Percentiles rank a stretch among this genome's conserved stretches.
These are phyloP conservation scores for Catharus fuscescens DNA, from an alignment of 2,113 vertebrate genomes.

Conservation along the genomic window DNA sequence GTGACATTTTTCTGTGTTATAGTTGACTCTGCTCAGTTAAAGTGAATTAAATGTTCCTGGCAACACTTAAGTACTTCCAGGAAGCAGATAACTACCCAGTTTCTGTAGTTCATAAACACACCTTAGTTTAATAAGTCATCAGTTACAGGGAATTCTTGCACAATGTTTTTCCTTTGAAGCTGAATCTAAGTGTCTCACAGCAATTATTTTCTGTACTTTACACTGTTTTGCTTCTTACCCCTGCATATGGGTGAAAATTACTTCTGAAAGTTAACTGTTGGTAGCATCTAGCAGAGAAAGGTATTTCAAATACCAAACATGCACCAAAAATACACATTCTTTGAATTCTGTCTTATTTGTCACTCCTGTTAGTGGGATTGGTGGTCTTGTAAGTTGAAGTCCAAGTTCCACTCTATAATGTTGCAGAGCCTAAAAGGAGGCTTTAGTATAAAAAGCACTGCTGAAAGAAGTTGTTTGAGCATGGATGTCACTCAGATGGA, in stretches of 20 bases:
- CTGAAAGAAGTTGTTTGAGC: background rate
- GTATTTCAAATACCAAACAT: background rate
- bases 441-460: background rate
- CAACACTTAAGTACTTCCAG: background rate
- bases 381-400: background rate
- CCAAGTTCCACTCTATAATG: background rate
- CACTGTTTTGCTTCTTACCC: background rate
- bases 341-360: background rate
- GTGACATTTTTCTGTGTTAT: background rate
- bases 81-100: background rate
- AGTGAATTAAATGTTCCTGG: background rate
- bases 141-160: background rate
- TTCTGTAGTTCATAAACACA: background rate
- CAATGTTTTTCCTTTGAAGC: background rate
- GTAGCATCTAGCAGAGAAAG: background rate
- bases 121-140: slow-evolving; percentile 22
- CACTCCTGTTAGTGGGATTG: background rate
- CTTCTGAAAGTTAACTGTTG: background rate
- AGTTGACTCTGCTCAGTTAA: background rate
- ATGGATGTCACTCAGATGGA: background rate
- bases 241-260: background rate
- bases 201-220: background rate
- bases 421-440: background rate
- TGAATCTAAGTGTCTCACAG: background rate
- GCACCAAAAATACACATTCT: background rate